Evolutionary conservation across 2,797 vertebrate genomes (phyloP).

Genomic region (Tenualosa ilisha): DNA sequence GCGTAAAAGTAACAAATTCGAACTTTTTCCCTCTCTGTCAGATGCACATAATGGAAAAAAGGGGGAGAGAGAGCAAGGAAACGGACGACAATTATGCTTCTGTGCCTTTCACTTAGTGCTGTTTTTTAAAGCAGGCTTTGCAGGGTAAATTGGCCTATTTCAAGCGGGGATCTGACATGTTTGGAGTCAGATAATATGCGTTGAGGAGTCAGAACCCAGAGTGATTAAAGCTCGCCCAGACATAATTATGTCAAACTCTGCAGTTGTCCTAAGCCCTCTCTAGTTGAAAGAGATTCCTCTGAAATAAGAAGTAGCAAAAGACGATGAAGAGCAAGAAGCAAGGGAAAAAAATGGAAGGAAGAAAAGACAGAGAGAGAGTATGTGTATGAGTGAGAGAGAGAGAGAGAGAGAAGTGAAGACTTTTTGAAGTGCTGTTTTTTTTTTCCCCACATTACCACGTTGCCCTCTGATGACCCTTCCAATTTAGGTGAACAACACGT

Average conservation of each 20-base stretch:
- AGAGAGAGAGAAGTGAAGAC: conserved; percentile 41
- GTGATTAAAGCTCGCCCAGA: conserved; percentile 79
- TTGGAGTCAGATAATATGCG: conserved; percentile 67
- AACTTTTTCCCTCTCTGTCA: conserved; percentile 39
- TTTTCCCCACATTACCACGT: conserved; percentile 57
- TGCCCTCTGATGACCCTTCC: conserved; percentile 63
- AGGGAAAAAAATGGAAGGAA: conserved; percentile 21
- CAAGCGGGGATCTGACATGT: conserved; percentile 67
- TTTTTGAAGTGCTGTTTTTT: conserved; percentile 69
- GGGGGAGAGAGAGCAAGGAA: conserved; percentile 61
- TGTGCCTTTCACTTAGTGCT: conserved; percentile 60
- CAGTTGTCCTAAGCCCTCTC: conserved; percentile 71
- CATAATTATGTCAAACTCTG: conserved; percentile 78
- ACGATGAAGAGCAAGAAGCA: conserved; percentile 54
- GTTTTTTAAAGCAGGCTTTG: conserved; percentile 61
- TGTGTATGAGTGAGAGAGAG: not conserved
- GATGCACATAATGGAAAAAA: conserved; percentile 32
- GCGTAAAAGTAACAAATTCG: conserved; percentile 57
- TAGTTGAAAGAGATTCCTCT: conserved; percentile 79
- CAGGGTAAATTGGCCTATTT: conserved; percentile 76
- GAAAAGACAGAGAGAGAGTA: not conserved
- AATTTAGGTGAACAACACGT: conserved; percentile 59
- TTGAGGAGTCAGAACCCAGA: conserved; percentile 69
- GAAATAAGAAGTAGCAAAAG: conserved; percentile 58
- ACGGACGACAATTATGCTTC: conserved; percentile 61